Base-by-base conservation (phyloP, 1,140 invertebrate species). In the Ceratina calcarata region DNA sequence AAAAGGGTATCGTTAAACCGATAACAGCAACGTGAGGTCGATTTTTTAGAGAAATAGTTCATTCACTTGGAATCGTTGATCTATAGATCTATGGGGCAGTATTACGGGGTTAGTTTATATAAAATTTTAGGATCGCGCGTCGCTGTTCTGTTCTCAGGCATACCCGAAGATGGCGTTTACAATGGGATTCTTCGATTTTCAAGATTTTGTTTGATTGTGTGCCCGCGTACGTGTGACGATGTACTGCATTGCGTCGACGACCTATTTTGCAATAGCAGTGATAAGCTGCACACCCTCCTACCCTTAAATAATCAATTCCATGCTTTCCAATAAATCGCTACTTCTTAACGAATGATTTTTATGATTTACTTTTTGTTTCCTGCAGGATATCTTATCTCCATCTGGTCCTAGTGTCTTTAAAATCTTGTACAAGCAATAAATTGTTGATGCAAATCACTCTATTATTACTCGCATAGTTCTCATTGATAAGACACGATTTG, bases 201-300 rank as follows among this genome's bases (percentile, higher is more conserved):
- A 86, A 83, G 85, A 86, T 83, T 86, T 76, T 32, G 20, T 72
- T 69, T 55, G 22, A 51, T 12, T 20, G 72, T 67, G 53, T 57
- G n/a, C n/a, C 53, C 55, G 12, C 61, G 13, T 70, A 64, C 15
- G 37, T 67, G 73, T 49, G 68, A 55, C 79, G 82, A 80, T 76
- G 66, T 89, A 88, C 90, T 85, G 89, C 90, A 91, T 88, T 91
- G 90, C 90, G 90, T 90, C 90, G 87, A 67, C 89, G 90, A 90
- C 90, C 90, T 86, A 90, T 90, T 90, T 89, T 89, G 78, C 83
- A 88, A 87, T 81, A 84, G 77, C 83, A 86, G 79, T 82, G 82
- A 81, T 81, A 87, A 89, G 85, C 86, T 77, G 82, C 82, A 77
- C 83, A 37, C 83, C 57, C 84, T 76, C 53, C 70, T 79, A 57